Evolutionary conservation across 2,113 vertebrate species (phyloP).

Genomic region (Nerophis lumbriciformis): DNA sequence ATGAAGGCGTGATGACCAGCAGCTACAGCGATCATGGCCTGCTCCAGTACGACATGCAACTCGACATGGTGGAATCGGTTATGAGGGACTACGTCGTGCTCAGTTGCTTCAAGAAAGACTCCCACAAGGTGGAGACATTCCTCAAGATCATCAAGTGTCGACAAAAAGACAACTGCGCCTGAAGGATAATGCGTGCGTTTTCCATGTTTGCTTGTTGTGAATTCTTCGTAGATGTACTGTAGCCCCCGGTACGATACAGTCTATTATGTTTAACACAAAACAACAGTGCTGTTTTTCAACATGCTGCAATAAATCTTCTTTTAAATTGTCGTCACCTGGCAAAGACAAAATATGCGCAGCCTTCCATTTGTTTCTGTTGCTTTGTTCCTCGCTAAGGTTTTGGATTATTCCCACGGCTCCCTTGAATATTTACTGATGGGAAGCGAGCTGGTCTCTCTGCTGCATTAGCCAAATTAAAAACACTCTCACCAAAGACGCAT

Average conservation of each 20-base stretch:
- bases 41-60: slow-evolving; percentile 38
- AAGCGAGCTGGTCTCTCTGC: slow-evolving; percentile 57
- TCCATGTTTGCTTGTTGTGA: slow-evolving; percentile 48
- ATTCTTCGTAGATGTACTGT: slow-evolving; percentile 32
- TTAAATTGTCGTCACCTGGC: slow-evolving; percentile 50
- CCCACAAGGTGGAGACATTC: slow-evolving; percentile 74
- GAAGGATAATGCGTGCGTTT: slow-evolving; percentile 13
- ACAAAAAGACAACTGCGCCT: slow-evolving; percentile 62
- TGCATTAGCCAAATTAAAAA: slow-evolving; percentile 63
- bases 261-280: slow-evolving; percentile 49
- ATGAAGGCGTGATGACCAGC: slow-evolving; percentile 46
- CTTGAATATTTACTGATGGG: slow-evolving; percentile 44
- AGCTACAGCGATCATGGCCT: slow-evolving; percentile 33
- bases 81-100: slow-evolving; percentile 65
- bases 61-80: slow-evolving; percentile 61
- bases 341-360: slow-evolving; percentile 62
- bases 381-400: slow-evolving; percentile 62
- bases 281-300: slow-evolving; percentile 44
- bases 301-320: slow-evolving; percentile 37
- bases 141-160: slow-evolving; percentile 74
- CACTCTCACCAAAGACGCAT: slow-evolving; percentile 46
- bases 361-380: slow-evolving; percentile 63
- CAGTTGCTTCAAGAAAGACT: slow-evolving; percentile 74
- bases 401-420: slow-evolving; percentile 54
- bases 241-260: neutral